Evolutionary conservation across 2,888 invertebrate genomes (phyloP).

Genomic region (Cecidostiba fungosa): DNA sequence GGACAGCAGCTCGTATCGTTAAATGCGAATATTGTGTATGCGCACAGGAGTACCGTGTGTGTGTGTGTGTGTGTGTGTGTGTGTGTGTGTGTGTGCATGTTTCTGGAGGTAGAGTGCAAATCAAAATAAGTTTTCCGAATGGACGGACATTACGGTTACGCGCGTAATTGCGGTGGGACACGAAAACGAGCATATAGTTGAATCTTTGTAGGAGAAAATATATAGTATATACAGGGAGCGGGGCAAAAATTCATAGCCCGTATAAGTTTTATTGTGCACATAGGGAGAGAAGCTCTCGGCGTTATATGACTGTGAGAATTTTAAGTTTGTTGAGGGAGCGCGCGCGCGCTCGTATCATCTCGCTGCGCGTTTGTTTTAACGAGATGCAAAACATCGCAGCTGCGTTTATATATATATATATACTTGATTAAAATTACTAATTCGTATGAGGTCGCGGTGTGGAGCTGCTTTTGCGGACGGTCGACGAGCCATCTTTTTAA

Average conservation of each 20-base stretch:
- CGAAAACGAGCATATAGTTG: neutral
- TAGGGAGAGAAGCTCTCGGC: neutral
- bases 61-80: neutral
- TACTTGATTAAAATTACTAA: slow-evolving; percentile 19
- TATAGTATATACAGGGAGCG: neutral
- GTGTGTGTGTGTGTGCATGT: neutral
- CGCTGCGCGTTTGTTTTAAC: neutral
- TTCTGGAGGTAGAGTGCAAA: neutral
- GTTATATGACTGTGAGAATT: slow-evolving; percentile 11
- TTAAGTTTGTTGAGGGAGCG: neutral
- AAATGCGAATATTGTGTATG: neutral
- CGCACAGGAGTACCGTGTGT: no score
- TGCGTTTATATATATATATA: no score
- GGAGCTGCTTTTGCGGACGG: neutral
- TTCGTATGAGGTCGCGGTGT: neutral
- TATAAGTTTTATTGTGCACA: slow-evolving; percentile 43
- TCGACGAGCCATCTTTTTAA: neutral
- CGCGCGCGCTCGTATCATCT: neutral
- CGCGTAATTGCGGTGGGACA: slow-evolving; percentile 8
- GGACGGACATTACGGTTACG: slow-evolving; percentile 22
- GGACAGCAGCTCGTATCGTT: neutral
- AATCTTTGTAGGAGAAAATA: neutral
- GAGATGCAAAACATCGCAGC: neutral
- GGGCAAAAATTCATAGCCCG: slow-evolving; percentile 45
- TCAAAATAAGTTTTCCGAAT: slow-evolving; percentile 36